Base-by-base conservation (phyloP, 2,113 vertebrate genomes). In the Holacanthus passer region DNA sequence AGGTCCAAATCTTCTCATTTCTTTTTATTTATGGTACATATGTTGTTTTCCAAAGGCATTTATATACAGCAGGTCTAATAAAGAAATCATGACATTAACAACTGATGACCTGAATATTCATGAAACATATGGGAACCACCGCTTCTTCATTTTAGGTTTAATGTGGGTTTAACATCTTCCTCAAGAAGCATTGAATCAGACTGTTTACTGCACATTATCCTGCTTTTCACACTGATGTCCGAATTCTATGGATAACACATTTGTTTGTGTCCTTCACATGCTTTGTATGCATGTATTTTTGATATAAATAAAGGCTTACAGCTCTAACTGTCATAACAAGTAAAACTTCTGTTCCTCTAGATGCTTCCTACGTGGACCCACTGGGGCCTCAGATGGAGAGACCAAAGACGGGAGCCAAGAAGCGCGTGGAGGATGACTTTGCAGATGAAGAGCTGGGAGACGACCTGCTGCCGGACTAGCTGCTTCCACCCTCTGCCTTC, bases 401-500 rank as follows among this genome's bases (percentile, higher is more conserved):
- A 91, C 98, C 97, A 27, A 99, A 96, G 94, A 99, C 98, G 0
- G 97, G 97, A 48, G 96, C 96, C 76, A 97, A 94, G 88, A 97
- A 95, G 80, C 96, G 91, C 37, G 27, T 63, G 0, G 98, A 99
- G 1, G 98, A 99, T 5, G 97, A 98, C 59, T 99, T 99, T 92
- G 97, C 96, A 47, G 98, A 99, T 60, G 98, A 98, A 92, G 98
- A 98, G 69, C 88, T 98, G 66, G 97, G 97, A 94, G 98, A 99
- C 3, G 97, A 99, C 92, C 94, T 99, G 77, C 96, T 99, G 91
- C 98, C 98, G 9, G 96, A 98, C 87, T 98, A 95, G 89, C 68
- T 31, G 10, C 56, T 37, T 43, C 27, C 14, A 1, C 20, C 45
- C 2, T 48, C 22, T 5, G 22, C 19, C 69, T 32, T 43, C 20